Conservation (phyloP, 2,113 vertebrate species). For the Xyliphius kryptos region DNA sequence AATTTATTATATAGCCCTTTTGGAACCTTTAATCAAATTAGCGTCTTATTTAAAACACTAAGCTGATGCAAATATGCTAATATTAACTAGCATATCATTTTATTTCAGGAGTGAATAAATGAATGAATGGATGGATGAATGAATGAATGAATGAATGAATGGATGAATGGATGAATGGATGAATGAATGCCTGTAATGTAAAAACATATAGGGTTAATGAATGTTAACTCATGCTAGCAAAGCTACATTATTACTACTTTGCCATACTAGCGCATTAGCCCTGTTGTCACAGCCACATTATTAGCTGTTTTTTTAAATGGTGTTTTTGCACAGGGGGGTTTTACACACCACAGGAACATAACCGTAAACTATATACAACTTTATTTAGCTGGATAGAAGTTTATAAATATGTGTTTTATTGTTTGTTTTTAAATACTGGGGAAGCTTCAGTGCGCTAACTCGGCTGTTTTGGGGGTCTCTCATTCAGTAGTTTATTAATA, state of each 20-base stretch:
- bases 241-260: background rate
- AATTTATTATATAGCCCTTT: background rate
- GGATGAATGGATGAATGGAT: too few relatives aligned
- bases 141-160: too few relatives aligned
- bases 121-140: too few relatives aligned
- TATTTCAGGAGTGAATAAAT: background rate
- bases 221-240: conserved; percentile 1
- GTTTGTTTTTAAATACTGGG: conserved; percentile 76
- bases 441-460: conserved; percentile 81
- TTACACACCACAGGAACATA: conserved; percentile 90
- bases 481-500: conserved; percentile 89
- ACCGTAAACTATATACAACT: conserved; percentile 78
- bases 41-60: background rate
- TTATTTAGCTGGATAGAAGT: conserved; percentile 57
- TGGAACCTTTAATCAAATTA: background rate
- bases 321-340: too few relatives aligned
- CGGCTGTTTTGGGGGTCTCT: conserved; percentile 66
- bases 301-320: conserved; percentile 21
- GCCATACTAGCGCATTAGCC: background rate
- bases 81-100: background rate
- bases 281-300: background rate
- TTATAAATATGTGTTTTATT: conserved; percentile 66
- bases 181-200: too few relatives aligned
- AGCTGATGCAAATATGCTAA: background rate
- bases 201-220: background rate